Evolutionary conservation across 2,797 vertebrate species (phyloP).

Genomic region (Molossus alvarezi): DNA sequence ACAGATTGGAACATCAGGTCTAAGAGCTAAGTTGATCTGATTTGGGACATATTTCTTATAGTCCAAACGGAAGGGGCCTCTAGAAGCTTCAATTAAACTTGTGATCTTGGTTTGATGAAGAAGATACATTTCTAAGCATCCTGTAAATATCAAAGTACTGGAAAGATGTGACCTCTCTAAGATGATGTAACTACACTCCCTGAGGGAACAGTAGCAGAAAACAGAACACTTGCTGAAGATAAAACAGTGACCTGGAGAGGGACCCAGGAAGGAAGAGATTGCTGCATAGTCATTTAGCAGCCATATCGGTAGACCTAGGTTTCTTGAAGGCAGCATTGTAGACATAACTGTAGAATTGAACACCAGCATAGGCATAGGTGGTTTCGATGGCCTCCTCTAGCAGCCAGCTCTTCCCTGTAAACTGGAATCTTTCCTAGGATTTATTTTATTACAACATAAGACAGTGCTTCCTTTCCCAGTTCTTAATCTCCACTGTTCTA

Average conservation of each 20-base stretch:
- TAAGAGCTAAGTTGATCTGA: slow-evolving; percentile 4
- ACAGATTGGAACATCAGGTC: not conserved
- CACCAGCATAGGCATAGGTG: not conserved
- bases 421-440: not conserved
- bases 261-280: not conserved
- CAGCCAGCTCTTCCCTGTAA: not conserved
- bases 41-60: slow-evolving; percentile 14
- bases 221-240: not conserved
- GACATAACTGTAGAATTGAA: not conserved
- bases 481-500: not conserved
- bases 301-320: not conserved
- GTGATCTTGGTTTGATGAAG: not conserved
- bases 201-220: slow-evolving; percentile 1
- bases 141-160: slow-evolving; percentile 2
- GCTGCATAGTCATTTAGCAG: not conserved
- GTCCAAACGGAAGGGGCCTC: not conserved
- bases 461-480: not conserved
- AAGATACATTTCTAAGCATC: slow-evolving; percentile 18
- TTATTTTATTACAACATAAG: not conserved
- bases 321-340: not conserved
- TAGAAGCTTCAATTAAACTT: slow-evolving; percentile 27
- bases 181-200: not conserved
- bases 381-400: not conserved
- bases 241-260: not conserved
- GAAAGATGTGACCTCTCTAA: not conserved